Conservation (phyloP, 2,797 vertebrate genomes). For the Mormyrus hasselquistii region DNA sequence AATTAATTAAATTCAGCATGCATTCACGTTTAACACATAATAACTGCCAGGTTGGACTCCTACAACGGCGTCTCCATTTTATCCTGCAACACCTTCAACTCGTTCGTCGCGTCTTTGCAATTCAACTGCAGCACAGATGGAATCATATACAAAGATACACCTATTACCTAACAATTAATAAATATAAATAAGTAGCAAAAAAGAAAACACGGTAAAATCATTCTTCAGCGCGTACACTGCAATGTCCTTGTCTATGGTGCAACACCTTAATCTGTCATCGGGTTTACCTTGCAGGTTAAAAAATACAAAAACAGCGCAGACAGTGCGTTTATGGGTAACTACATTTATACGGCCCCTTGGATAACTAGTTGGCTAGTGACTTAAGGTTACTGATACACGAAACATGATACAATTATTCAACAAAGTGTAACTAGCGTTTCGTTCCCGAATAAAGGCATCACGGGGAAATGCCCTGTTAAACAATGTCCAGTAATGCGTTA, state of each 20-base stretch:
- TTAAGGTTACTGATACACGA: neutral
- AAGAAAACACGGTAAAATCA: neutral
- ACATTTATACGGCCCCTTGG: neutral
- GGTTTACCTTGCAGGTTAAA: neutral
- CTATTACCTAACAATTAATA: neutral
- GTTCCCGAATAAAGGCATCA: neutral
- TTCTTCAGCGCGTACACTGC: neutral
- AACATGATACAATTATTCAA: neutral
- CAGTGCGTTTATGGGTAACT: neutral
- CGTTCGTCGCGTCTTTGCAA: neutral
- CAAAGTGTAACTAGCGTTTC: neutral
- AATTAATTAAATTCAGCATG: neutral
- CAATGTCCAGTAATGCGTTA: neutral
- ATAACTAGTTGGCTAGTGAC: neutral
- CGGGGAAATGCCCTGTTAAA: neutral
- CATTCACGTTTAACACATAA: neutral
- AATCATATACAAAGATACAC: neutral
- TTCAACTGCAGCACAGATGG: constrained; percentile 32
- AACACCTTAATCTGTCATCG: neutral
- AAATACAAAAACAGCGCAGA: neutral
- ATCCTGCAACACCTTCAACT: neutral
- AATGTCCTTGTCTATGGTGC: neutral
- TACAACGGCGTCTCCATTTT: neutral
- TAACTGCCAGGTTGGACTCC: neutral
- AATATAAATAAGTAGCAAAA: neutral